phyloP scores from a whole-genome alignment of 2,888 invertebrate species.

The Lycocerus yunnanus region DNA sequence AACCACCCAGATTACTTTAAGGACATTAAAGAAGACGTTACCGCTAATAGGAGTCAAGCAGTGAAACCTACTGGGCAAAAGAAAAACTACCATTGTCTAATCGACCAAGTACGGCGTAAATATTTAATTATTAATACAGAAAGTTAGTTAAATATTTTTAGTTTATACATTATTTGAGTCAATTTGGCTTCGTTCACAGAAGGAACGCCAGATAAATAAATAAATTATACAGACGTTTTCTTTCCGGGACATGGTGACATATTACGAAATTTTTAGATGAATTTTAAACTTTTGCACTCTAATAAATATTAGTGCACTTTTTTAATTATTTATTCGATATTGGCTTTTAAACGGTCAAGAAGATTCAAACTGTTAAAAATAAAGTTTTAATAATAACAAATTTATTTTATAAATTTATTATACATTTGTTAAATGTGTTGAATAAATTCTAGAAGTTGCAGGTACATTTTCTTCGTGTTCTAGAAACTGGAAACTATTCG shows the following conservation, averaged over 20 bases:
- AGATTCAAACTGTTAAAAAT: no score
- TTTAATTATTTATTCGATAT: no score
- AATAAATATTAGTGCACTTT: no score
- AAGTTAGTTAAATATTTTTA: not conserved
- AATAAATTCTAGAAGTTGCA: not conserved
- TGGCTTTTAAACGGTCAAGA: no score
- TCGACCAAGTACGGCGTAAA: not conserved
- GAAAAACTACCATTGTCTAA: not conserved
- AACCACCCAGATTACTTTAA: slow-evolving; percentile 30
- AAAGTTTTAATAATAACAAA: no score
- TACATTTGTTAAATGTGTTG: not conserved
- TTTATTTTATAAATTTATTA: not conserved
- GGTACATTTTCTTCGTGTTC: not conserved
- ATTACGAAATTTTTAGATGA: not conserved
- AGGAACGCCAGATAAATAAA: not conserved
- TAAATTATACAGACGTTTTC: not conserved
- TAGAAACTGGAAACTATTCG: not conserved
- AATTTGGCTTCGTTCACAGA: not conserved
- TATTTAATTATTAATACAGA: not conserved
- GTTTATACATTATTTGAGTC: not conserved
- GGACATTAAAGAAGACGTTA: slow-evolving; percentile 18
- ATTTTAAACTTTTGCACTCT: not conserved
- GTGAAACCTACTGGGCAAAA: slow-evolving; percentile 12
- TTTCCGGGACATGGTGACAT: not conserved
- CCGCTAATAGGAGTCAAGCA: slow-evolving; percentile 31